Conservation (phyloP, 2,888 invertebrate genomes). For the Stegophylla sp. region DNA sequence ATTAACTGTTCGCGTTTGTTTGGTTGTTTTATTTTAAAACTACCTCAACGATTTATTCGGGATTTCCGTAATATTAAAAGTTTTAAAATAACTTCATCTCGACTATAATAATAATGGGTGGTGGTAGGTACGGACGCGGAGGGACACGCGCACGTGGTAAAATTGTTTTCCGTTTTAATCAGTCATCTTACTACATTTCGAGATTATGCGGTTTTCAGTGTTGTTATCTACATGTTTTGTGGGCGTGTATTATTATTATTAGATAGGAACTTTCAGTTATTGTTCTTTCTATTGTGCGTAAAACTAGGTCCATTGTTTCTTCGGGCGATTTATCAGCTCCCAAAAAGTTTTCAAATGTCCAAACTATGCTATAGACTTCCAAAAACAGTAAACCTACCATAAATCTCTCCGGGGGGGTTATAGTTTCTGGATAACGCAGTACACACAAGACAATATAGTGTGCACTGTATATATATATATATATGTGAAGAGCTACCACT, state of each 20-base stretch:
- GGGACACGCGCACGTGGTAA: neutral
- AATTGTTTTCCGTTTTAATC: conserved; percentile 21
- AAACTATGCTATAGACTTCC: conserved; percentile 34
- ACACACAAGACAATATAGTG: conserved; percentile 7
- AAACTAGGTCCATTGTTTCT: conserved; percentile 36
- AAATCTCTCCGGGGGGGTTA: conserved; percentile 29
- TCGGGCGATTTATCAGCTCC: conserved; percentile 39
- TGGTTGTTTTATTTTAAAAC: too few relatives aligned
- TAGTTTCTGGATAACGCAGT: conserved; percentile 21
- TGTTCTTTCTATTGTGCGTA: conserved; percentile 40
- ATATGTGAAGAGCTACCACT: neutral
- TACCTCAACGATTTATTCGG: neutral
- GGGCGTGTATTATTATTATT: neutral
- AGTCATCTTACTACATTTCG: neutral
- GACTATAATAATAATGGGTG: neutral
- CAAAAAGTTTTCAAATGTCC: conserved; percentile 48
- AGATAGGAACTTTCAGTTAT: neutral
- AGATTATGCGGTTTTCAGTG: neutral
- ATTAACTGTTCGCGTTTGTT: too few relatives aligned
- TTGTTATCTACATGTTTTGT: conserved; percentile 22
- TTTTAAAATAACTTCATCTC: neutral
- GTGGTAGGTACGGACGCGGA: neutral
- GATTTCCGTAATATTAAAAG: neutral
- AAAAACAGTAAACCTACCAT: conserved; percentile 47
- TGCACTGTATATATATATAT: too few relatives aligned